These are phyloP conservation scores for Hermetia illucens DNA, from an alignment of 1,140 invertebrate species.

Conservation along the genomic window DNA sequence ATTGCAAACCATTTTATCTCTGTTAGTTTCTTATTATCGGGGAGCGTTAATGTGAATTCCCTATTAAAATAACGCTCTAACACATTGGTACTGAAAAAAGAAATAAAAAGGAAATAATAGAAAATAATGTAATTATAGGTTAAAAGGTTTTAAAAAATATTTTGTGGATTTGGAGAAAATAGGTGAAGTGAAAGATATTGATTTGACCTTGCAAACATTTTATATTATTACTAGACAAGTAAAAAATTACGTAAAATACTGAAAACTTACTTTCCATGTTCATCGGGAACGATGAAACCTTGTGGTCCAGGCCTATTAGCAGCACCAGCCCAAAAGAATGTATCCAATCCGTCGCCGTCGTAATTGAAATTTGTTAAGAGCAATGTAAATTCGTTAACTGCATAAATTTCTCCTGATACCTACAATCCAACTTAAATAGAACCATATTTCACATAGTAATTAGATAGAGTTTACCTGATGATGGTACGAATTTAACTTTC, in stretches of 20 bases:
- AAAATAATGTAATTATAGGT: too few relatives aligned
- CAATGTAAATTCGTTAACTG: conserved; percentile 75
- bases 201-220: too few relatives aligned
- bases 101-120: too few relatives aligned
- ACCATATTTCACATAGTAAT: background rate
- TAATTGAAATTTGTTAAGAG: conserved; percentile 75
- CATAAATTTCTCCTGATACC: conserved; percentile 78
- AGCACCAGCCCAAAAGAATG: conserved; percentile 87
- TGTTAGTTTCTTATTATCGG: conserved; percentile 73
- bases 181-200: too few relatives aligned
- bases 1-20: conserved; percentile 84
- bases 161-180: too few relatives aligned
- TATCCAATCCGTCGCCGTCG: conserved; percentile 79
- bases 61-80: conserved; percentile 73
- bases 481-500: conserved; percentile 81
- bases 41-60: conserved; percentile 68
- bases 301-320: conserved; percentile 73
- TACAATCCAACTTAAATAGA: conserved; percentile 16
- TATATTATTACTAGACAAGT: too few relatives aligned
- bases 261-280: conserved; percentile 67
- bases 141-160: too few relatives aligned
- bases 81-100: conserved; percentile 59
- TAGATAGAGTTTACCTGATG: conserved; percentile 41
- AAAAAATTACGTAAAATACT: too few relatives aligned
- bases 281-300: conserved; percentile 81